Conservation (phyloP, 2,888 invertebrate species). For the Mythimna ferrago region DNA sequence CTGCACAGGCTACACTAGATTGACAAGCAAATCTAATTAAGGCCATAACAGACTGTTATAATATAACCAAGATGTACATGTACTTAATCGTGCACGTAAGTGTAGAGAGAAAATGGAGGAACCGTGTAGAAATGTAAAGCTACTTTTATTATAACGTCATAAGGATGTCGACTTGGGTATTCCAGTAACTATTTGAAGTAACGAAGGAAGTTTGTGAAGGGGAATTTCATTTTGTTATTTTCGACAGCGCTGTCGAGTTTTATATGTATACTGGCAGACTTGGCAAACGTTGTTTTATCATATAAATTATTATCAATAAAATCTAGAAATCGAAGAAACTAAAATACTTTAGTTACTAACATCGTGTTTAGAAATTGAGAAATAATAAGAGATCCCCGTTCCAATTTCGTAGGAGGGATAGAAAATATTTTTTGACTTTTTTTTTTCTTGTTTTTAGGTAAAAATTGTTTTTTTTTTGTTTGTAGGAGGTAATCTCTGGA, state of each 20-base stretch:
- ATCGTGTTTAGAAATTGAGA: too few relatives aligned
- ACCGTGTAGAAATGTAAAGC: constrained; percentile 40
- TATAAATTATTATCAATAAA: too few relatives aligned
- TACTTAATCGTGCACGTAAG: constrained; percentile 27
- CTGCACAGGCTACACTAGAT: constrained; percentile 48
- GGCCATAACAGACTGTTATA: constrained; percentile 24
- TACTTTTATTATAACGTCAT: constrained; percentile 38
- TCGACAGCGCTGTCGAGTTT: constrained; percentile 1
- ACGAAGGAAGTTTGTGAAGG: constrained; percentile 18
- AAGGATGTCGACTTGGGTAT: constrained; percentile 38
- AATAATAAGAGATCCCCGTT: too few relatives aligned
- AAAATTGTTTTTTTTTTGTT: too few relatives aligned
- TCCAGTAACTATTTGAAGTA: constrained; percentile 42
- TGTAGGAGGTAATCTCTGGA: too few relatives aligned
- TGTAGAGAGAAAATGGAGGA: constrained; percentile 45
- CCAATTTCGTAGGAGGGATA: too few relatives aligned
- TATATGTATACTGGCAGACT: neutral
- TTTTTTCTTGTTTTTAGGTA: too few relatives aligned
- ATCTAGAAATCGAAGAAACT: too few relatives aligned
- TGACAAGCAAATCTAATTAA: constrained; percentile 63
- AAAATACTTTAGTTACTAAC: too few relatives aligned
- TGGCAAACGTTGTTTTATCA: too few relatives aligned
- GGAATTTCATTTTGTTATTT: constrained; percentile 33
- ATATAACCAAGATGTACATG: constrained; percentile 23
- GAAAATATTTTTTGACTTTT: too few relatives aligned